phyloP scores from a whole-genome alignment of 2,888 invertebrate genomes.

The Aelia acuminata region DNA sequence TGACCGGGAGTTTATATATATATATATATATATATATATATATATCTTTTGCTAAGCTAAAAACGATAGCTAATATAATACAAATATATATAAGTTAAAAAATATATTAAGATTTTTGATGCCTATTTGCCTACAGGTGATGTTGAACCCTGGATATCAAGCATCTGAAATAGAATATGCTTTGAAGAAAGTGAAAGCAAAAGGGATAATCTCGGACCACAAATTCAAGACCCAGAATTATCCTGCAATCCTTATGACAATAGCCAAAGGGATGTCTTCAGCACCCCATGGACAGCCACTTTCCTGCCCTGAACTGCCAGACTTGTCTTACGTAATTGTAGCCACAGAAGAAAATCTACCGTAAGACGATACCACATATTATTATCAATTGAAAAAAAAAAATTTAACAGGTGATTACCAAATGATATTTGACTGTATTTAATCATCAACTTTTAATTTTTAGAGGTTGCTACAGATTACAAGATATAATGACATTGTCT shows the following conservation, averaged over 20 bases:
- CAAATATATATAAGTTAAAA: no score
- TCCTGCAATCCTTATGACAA: slow-evolving; percentile 74
- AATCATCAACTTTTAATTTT: slow-evolving; percentile 43
- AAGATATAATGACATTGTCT: slow-evolving; percentile 63
- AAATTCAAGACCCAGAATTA: slow-evolving; percentile 78
- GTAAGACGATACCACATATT: slow-evolving; percentile 70
- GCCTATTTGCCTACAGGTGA: slow-evolving; percentile 72
- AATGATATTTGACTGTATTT: not conserved
- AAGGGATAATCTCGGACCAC: slow-evolving; percentile 77
- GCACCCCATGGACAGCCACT: slow-evolving; percentile 67
- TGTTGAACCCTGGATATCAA: slow-evolving; percentile 83
- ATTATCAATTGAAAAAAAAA: not conserved
- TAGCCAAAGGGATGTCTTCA: slow-evolving; percentile 74
- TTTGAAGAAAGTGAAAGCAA: slow-evolving; percentile 79
- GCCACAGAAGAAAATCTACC: slow-evolving; percentile 72
- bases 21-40: no score
- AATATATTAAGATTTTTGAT: no score
- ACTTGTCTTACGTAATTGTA: slow-evolving; percentile 74
- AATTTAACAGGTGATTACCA: not conserved
- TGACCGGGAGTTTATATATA: no score
- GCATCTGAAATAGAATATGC: slow-evolving; percentile 80
- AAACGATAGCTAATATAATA: no score
- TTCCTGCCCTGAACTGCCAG: slow-evolving; percentile 70
- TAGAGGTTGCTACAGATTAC: slow-evolving; percentile 65
- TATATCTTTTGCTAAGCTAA: no score